Evolutionary conservation across 2,888 invertebrate genomes (phyloP).

Genomic region (Taenaris catops): DNA sequence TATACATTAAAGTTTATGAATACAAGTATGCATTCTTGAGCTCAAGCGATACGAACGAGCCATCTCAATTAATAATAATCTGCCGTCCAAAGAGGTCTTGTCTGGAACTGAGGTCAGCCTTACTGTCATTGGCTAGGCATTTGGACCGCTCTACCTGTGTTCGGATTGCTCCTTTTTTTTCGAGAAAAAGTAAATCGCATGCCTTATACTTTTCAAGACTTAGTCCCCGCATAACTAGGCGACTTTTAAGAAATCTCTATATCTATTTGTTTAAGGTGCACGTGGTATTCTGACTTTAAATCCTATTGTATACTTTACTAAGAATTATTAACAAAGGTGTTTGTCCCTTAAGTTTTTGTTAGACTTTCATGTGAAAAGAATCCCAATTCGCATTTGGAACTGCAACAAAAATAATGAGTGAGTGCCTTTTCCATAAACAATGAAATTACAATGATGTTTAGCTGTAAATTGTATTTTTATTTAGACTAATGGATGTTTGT

Average conservation of each 20-base stretch:
- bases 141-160: constrained; percentile 44
- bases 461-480: too few species aligned
- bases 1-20: constrained; percentile 15
- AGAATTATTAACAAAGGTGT: too few species aligned
- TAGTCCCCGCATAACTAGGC: background rate
- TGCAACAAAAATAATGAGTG: too few species aligned
- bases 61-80: constrained; percentile 29
- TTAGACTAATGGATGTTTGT: too few species aligned
- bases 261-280: too few species aligned
- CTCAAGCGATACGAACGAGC: constrained; percentile 10
- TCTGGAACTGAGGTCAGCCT: constrained; percentile 31
- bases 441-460: too few species aligned
- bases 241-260: background rate
- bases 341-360: too few species aligned
- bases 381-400: too few species aligned
- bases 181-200: constrained; percentile 12
- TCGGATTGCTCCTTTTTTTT: constrained; percentile 19
- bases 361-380: too few species aligned
- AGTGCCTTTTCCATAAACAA: too few species aligned
- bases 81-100: constrained; percentile 27
- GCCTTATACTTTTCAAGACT: constrained; percentile 7
- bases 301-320: too few species aligned
- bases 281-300: too few species aligned
- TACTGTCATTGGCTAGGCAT: constrained; percentile 47
- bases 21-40: constrained; percentile 10